Base-by-base conservation (phyloP, 2,113 vertebrate species). In the Procavia capensis region DNA sequence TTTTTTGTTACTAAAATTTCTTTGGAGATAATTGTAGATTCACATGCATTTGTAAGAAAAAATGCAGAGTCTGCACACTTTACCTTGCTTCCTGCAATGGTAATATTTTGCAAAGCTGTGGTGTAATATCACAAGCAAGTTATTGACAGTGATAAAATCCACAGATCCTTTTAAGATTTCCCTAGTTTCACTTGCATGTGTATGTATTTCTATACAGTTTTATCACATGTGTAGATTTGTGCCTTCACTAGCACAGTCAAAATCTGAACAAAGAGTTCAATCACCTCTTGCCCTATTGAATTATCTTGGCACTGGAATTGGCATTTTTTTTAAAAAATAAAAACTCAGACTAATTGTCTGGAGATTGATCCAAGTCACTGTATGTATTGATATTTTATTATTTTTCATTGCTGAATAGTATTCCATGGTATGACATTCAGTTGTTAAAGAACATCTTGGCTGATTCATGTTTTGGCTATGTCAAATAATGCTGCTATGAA, bases 1-100 rank as follows among this genome's bases (percentile, higher is more conserved):
- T 50, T 59, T 84, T 72, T 41, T 76, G 63, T 72, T 9, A 86
- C 70, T 93, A 61, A 68, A 76, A 64, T 93, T 92, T 96, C 92
- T 85, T 61, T 85, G 80, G 72, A 47, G 47, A 36, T 91, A 76
- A 90, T n/a, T 90, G 22, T 88, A 90, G 88, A 87, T 59, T 87
- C 47, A 34, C 16, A 34, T 36, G 29, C 27, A 31, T 45, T 95
- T 72, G 17, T 92, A 70, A 89, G 79, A 68, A 76, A 93, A 93
- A 90, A 90, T 39, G 9, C 20, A 72, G 76, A 75, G 84, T 57
- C 10, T 34, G 19, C 50, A 11, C 22, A 7, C 0, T 36, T 88
- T 34, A 45, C 36, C 11, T 34, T 25, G 24, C 79, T 91, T 75
- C 50, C 36, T 59, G 4, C 16, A 61, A 5, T 22, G 50, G 59